These are phyloP conservation scores for Chironomus tepperi DNA, from an alignment of 1,140 invertebrate species.

Conservation along the genomic window DNA sequence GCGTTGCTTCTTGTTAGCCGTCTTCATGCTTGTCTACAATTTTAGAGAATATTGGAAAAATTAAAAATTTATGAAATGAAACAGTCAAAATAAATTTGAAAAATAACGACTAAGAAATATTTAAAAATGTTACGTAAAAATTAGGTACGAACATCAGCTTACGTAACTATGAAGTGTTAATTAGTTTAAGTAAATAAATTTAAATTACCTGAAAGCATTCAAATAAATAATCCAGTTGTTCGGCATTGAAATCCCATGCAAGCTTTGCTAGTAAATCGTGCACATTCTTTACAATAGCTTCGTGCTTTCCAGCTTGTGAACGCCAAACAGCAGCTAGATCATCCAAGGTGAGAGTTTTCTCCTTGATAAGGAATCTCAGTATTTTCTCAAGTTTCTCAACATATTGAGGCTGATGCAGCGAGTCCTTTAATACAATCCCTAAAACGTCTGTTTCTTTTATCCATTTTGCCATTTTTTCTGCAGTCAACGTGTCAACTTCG, in stretches of 20 bases:
- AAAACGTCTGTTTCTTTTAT: constrained; percentile 93
- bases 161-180: too few species aligned
- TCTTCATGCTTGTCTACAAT: constrained; percentile 85
- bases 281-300: constrained; percentile 94
- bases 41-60: not conserved
- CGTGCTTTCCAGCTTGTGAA: constrained; percentile 90
- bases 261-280: constrained; percentile 93
- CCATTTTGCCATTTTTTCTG: constrained; percentile 92
- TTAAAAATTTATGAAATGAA: too few species aligned
- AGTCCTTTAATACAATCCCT: constrained; percentile 90
- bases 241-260: constrained; percentile 96
- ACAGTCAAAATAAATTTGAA: constrained; percentile 19
- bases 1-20: constrained; percentile 90
- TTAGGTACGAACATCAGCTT: constrained; percentile 25
- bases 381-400: constrained; percentile 98
- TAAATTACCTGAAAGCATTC: constrained; percentile 94
- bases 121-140: not conserved
- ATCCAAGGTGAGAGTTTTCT: constrained; percentile 78
- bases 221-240: constrained; percentile 95
- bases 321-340: constrained; percentile 95
- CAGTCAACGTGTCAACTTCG: constrained; percentile 90
- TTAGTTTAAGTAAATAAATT: too few species aligned
- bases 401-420: constrained; percentile 94
- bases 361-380: constrained; percentile 92
- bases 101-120: too few species aligned